Conservation (phyloP, 2,113 vertebrate genomes). For the Bubo scandiacus region DNA sequence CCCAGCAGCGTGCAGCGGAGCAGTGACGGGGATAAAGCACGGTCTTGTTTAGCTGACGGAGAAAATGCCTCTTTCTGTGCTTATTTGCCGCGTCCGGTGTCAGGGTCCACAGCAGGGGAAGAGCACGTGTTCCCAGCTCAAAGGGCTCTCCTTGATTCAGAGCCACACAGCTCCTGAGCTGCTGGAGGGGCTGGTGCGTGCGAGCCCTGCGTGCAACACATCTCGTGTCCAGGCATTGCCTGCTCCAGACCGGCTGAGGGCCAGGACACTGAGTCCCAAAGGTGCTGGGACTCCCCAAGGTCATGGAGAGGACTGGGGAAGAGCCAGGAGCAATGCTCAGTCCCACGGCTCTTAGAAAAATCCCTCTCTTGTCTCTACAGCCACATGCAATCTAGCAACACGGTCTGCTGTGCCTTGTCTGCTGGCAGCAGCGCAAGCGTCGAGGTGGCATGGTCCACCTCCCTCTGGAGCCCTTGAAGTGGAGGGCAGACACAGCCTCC, state of each 20-base stretch:
- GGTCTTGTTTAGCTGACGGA: background rate
- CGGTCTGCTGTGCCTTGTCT: fast-evolving
- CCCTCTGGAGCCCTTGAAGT: fast-evolving
- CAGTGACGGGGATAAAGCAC: background rate
- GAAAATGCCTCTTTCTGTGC: slow-evolving; percentile 18
- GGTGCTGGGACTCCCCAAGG: background rate
- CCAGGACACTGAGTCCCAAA: background rate
- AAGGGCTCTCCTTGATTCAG: background rate
- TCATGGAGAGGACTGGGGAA: background rate
- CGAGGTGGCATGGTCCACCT: fast-evolving
- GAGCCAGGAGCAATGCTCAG: background rate
- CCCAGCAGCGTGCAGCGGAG: background rate
- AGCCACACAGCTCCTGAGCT: background rate
- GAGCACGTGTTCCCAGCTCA: background rate
- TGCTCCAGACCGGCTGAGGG: fast-evolving
- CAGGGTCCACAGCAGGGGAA: background rate
- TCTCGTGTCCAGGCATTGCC: background rate
- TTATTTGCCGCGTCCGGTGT: background rate
- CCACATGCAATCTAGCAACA: fast-evolving
- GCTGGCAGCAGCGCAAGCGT: background rate
- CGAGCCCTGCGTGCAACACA: fast-evolving
- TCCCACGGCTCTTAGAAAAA: background rate
- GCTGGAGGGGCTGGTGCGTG: background rate
- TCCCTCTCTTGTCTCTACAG: background rate
- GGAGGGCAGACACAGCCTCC: background rate